Evolutionary conservation across 1,140 invertebrate species (phyloP).

Genomic region (Drosophila neocordata): DNA sequence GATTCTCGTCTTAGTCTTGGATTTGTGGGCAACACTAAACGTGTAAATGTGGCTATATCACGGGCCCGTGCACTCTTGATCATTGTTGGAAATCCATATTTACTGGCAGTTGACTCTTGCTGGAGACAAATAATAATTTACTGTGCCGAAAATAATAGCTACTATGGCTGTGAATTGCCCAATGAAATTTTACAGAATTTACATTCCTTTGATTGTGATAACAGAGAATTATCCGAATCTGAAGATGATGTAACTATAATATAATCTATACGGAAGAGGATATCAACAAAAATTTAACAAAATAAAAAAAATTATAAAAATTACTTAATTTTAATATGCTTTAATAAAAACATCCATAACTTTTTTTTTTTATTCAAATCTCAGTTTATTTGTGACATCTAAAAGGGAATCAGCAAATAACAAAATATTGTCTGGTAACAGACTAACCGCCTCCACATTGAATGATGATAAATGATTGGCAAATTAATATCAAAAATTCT

Average conservation of each 20-base stretch:
- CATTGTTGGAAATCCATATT: constrained; percentile 91
- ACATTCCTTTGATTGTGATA: too few species aligned
- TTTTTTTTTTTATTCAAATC: too few species aligned
- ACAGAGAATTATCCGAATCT: background rate
- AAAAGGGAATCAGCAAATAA: background rate
- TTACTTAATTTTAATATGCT: too few species aligned
- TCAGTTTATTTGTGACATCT: constrained; percentile 11
- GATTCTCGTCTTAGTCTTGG: constrained; percentile 87
- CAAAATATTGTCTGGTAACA: constrained; percentile 1
- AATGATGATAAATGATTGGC: constrained; percentile 68
- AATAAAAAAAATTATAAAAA: too few species aligned
- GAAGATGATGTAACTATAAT: too few species aligned
- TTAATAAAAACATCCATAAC: background rate
- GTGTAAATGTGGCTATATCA: constrained; percentile 94
- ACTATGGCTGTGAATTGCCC: constrained; percentile 87
- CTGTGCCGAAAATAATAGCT: constrained; percentile 86
- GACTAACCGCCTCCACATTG: constrained; percentile 4
- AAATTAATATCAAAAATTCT: constrained; percentile 70
- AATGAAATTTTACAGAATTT: background rate
- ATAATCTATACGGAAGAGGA: too few species aligned
- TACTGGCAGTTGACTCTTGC: constrained; percentile 87
- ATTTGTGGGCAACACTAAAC: constrained; percentile 89
- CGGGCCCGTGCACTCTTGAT: constrained; percentile 91
- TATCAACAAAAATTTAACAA: too few species aligned
- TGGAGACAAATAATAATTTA: constrained; percentile 89